Conservation (phyloP, 2,888 invertebrate species). For the Eulithis prunata region DNA sequence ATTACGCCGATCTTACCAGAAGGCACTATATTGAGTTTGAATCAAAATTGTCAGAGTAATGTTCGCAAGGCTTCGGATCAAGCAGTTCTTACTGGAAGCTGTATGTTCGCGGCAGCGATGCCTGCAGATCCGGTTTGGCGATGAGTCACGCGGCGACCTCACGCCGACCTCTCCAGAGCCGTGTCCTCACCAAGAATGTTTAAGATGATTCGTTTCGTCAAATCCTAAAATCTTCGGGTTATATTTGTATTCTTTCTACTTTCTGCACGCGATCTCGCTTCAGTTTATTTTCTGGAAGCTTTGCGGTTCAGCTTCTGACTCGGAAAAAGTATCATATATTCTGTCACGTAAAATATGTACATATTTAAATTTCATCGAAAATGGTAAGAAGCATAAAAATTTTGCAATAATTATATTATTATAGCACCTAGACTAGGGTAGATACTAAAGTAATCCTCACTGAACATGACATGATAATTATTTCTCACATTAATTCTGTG, state of each 20-base stretch:
- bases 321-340: no score
- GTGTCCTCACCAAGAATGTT: constrained; percentile 45
- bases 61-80: constrained; percentile 6
- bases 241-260: no score
- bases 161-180: constrained; percentile 63
- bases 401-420: background rate
- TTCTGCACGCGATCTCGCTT: no score
- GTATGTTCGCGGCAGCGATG: constrained; percentile 34
- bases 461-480: constrained; percentile 16
- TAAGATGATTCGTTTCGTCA: constrained; percentile 17
- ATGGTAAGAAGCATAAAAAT: background rate
- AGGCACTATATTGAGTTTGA: background rate
- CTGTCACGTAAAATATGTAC: no score
- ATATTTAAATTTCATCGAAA: no score
- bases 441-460: constrained; percentile 7
- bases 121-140: constrained; percentile 69
- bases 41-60: background rate
- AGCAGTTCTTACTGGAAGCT: constrained; percentile 28
- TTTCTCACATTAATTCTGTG: constrained; percentile 15
- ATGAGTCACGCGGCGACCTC: constrained; percentile 74
- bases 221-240: constrained; percentile 3
- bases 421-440: no score
- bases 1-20: no score
- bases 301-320: no score
- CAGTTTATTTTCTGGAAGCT: no score